Evolutionary conservation across 2,797 vertebrate species (phyloP), one percentile per base, ranked within the genome.

Genomic region (Allochrocebus solatus): DNA sequence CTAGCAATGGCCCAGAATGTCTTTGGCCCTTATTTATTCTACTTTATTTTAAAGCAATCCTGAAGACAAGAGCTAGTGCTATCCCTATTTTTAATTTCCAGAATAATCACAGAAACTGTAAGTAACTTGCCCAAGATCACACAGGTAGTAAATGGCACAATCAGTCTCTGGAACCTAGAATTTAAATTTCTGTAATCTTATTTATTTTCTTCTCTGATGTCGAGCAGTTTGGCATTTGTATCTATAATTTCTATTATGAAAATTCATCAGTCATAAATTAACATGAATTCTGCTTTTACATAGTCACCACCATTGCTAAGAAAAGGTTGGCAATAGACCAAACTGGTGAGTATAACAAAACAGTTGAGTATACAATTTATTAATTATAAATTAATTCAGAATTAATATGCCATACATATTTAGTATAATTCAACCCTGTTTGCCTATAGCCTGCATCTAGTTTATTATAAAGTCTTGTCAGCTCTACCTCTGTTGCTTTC

Each of bases 201-300:
- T 0, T 92, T 67, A 89, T 48, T 89, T 50, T 72, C 30, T 82
- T 92, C 28, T 85, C 4, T 39, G 8, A 1, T 57, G 22, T 26
- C 70, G 85, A 50, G 22, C 2, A 61, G n/a, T 90, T 94, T 43
- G 33, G 1, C 61, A 10, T 88, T 92, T 39, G 19, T 83, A 41
- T 70, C 59, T 94, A 7, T 79, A 81, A 53, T 61, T 92, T 92
- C 26, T 95, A 55, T 46, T 67, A 88, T 75, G 19, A 93, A 91
- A 94, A 80, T 75, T 76, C 5, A 64, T 89, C 5, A 46, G 4
- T 91, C 24, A 39, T 64, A 93, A 90, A 55, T 75, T 80, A 80
- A 19, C 14, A 85, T 72, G 43, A 76, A 61, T 84, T 90, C 81
- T 94, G 7, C 39, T 95, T 89, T 93, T 61, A 36, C 12, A 41